These are phyloP conservation scores for Lysandra coridon DNA, from an alignment of 2,888 invertebrate species.

Conservation along the genomic window DNA sequence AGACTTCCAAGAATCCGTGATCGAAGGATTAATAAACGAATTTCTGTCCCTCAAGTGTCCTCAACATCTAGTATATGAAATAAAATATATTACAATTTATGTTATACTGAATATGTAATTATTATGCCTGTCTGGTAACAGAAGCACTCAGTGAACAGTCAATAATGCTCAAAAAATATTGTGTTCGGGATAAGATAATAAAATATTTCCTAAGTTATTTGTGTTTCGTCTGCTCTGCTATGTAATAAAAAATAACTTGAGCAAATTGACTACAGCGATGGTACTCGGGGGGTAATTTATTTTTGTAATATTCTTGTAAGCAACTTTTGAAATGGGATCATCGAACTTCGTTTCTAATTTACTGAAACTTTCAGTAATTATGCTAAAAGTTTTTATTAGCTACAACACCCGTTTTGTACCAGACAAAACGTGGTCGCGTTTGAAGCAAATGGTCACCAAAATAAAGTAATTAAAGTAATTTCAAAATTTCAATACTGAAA, in stretches of 20 bases:
- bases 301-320: constrained; percentile 11
- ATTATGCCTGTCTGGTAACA: background rate
- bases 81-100: background rate
- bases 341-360: background rate
- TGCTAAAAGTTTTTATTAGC: background rate
- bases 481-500: too few relatives aligned
- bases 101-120: background rate
- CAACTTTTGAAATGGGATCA: background rate
- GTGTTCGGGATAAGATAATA: background rate
- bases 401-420: background rate
- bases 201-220: constrained; percentile 18
- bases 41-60: too few relatives aligned
- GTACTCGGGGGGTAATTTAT: background rate
- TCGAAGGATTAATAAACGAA: too few relatives aligned
- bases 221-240: constrained; percentile 11
- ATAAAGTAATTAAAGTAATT: background rate
- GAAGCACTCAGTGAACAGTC: background rate
- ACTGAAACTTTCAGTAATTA: background rate
- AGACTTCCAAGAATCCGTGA: too few relatives aligned
- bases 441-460: background rate
- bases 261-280: constrained; percentile 1
- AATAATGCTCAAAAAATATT: background rate
- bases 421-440: background rate
- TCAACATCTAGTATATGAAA: too few relatives aligned
- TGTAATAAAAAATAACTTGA: background rate